Conservation (phyloP, 2,113 vertebrate genomes). For the Telmatochromis brichardi region DNA sequence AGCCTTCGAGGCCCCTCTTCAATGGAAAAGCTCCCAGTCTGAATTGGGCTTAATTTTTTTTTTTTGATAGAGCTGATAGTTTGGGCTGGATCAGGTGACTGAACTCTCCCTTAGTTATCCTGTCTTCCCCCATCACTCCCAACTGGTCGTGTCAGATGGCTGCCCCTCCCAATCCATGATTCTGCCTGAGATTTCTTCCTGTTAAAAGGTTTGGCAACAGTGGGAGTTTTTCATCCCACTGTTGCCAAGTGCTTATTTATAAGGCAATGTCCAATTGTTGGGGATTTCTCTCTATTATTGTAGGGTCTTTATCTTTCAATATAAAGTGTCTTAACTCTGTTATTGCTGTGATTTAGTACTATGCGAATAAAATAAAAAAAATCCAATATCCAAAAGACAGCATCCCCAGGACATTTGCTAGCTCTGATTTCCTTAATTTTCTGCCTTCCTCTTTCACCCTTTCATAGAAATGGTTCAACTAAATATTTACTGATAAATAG, state of each 20-base stretch:
- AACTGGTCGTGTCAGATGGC: not conserved
- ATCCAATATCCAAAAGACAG: not conserved
- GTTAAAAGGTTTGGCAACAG: not conserved
- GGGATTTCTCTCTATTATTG: not conserved
- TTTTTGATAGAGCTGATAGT: not conserved
- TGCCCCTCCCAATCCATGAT: not conserved
- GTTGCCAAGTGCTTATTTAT: not conserved
- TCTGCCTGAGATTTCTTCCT: not conserved
- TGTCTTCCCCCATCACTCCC: not conserved
- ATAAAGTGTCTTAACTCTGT: not conserved
- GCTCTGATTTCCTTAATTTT: not conserved
- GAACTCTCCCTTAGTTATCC: not conserved
- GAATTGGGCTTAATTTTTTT: not conserved
- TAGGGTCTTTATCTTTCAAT: not conserved
- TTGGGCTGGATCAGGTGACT: not conserved
- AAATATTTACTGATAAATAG: not conserved
- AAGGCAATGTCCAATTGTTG: not conserved
- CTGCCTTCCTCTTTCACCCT: not conserved
- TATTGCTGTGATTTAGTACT: not conserved
- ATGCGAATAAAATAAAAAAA: not conserved
- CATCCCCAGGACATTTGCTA: not conserved
- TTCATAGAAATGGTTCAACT: not conserved
- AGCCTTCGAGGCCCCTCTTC: not conserved
- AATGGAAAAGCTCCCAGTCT: not conserved
- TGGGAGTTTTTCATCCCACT: not conserved